Evolutionary conservation across 2,113 vertebrate genomes (phyloP), one percentile per base, ranked within the genome.

Genomic region (Caracal caracal): DNA sequence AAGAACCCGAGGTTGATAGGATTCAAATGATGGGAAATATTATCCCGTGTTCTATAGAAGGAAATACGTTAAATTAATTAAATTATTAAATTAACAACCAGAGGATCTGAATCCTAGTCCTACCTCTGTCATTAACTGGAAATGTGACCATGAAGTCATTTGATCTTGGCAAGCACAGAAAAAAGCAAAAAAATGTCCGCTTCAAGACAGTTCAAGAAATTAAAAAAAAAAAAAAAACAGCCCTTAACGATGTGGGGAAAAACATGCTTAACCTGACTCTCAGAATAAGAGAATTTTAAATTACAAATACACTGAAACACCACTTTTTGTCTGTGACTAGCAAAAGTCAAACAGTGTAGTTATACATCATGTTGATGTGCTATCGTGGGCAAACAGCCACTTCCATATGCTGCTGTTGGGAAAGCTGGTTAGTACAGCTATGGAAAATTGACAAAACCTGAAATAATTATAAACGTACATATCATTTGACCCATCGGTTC

Each of bases 11-110:
- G n/a, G 35, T 26, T 49, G 61, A 76, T 11, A 80, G 37, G 56
- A 51, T 70, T 76, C 28, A 68, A 84, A 51, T 59, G 59, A 56
- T 28, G 83, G 68, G 47, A 90, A 59, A 88, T 79, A 43, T 28
- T 43, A 43, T 7, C 53, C 70, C 78, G 20, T 51, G 10, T 49
- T 79, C 59, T 73, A 66, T 2, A 40, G 17, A 24, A 70, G 24
- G 61, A 88, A 40, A 63, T 73, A 22, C 24, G 10, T 28, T 86
- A 68, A 51, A 71, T 80, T 56, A 79, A 83, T 83, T 71, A 70
- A 92, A 53, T 84, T 76, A 86, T n/a, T 56, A 47, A 88, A 63
- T 86, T 33, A 86, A 43, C 80, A 85, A 86, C 73, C 59, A 83
- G n/a, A 93, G 33, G 2, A 88, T 59, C 15, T 43, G 70, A 95